A percentile compares a stretch with the other conserved stretches of the same genome.
These are phyloP conservation scores for Motacilla alba DNA, from an alignment of 2,113 vertebrate genomes.

Conservation along the genomic window DNA sequence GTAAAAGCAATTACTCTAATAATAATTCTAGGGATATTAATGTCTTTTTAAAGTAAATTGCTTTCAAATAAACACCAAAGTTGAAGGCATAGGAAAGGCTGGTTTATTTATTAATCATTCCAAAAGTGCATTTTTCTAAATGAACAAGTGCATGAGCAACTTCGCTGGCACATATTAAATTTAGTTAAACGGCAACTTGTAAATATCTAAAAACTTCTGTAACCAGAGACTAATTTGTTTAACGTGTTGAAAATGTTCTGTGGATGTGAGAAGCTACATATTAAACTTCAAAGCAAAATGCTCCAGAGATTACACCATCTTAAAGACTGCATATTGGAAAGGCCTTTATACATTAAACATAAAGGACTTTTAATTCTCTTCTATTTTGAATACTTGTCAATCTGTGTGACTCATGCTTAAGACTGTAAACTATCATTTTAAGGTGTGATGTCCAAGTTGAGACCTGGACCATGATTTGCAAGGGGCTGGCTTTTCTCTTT, in stretches of 20 bases:
- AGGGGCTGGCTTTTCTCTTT: conserved; percentile 77
- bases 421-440: conserved; percentile 62
- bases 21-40: conserved; percentile 91
- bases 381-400: conserved; percentile 64
- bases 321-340: conserved; percentile 72
- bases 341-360: conserved; percentile 62
- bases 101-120: conserved; percentile 80
- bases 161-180: conserved; percentile 75
- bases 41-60: conserved; percentile 87
- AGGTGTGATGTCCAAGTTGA: conserved; percentile 65
- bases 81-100: conserved; percentile 72
- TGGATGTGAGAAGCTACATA: conserved; percentile 76
- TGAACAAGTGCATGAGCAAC: conserved; percentile 71
- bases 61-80: conserved; percentile 88
- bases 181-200: conserved; percentile 81
- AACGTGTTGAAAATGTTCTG: conserved; percentile 80
- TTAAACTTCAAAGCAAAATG: conserved; percentile 82
- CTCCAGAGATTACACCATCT: conserved; percentile 76
- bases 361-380: conserved; percentile 60
- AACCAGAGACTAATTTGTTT: conserved; percentile 85
- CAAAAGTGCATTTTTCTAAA: conserved; percentile 76
- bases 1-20: conserved; percentile 94
- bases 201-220: conserved; percentile 81
- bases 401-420: conserved; percentile 52
- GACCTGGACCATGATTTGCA: conserved; percentile 65